Conservation (phyloP, 2,113 vertebrate species). For the Polypterus senegalus region DNA sequence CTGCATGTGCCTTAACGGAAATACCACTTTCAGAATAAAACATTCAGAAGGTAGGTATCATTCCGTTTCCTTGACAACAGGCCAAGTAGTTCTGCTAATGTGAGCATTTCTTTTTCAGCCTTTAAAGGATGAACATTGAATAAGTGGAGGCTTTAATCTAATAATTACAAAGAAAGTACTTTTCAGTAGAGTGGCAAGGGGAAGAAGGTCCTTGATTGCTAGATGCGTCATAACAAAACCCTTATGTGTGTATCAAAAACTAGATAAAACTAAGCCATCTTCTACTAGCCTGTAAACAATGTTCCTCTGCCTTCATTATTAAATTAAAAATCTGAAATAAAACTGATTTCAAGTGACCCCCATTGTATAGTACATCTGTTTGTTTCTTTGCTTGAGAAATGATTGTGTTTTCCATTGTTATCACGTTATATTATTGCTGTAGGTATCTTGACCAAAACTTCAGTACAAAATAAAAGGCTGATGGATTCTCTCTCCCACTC, state of each 20-base stretch:
- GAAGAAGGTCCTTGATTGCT: conserved; percentile 40
- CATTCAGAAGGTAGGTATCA: conserved; percentile 63
- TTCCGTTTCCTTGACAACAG: conserved; percentile 82
- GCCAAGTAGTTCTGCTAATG: conserved; percentile 62
- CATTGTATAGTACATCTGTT: no score
- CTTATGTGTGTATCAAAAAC: conserved; percentile 33
- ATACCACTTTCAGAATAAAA: conserved; percentile 57
- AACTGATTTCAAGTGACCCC: neutral
- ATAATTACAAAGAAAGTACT: conserved; percentile 58
- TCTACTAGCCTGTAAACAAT: neutral
- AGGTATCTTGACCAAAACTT: no score
- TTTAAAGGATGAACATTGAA: conserved; percentile 53
- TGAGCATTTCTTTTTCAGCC: conserved; percentile 53
- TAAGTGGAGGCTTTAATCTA: conserved; percentile 71
- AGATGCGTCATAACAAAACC: conserved; percentile 38
- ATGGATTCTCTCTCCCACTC: no score
- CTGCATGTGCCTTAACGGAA: conserved; percentile 48
- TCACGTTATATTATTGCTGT: no score
- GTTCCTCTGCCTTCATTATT: neutral
- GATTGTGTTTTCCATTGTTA: no score
- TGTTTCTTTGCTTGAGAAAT: no score
- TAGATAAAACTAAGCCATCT: conserved; percentile 33
- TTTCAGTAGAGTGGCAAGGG: conserved; percentile 42
- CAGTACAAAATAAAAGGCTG: no score
- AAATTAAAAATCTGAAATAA: neutral